phyloP scores from a whole-genome alignment of 2,888 invertebrate genomes.

The Priocnemis perturbator region DNA sequence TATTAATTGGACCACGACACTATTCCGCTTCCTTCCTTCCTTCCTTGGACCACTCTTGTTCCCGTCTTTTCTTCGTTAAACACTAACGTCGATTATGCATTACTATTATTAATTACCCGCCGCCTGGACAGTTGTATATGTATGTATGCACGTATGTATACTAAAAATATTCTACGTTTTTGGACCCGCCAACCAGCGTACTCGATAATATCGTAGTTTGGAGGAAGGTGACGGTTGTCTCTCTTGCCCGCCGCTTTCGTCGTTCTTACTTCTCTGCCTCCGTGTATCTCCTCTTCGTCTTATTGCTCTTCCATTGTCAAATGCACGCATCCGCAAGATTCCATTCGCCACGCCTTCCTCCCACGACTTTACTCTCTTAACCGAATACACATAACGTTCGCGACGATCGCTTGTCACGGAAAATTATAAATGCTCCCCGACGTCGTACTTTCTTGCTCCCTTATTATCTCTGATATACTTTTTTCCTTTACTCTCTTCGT shows the following conservation, averaged over 20 bases:
- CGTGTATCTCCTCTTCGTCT: slow-evolving; percentile 4
- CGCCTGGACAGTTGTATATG: slow-evolving; percentile 23
- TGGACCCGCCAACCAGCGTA: slow-evolving; percentile 75
- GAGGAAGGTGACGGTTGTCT: slow-evolving; percentile 33
- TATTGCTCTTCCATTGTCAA: slow-evolving; percentile 14
- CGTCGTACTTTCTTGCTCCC: not conserved
- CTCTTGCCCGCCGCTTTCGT: slow-evolving; percentile 17
- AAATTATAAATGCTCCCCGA: slow-evolving; percentile 21
- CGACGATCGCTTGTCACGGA: not conserved
- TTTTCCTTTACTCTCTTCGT: not conserved
- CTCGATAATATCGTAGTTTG: slow-evolving; percentile 58
- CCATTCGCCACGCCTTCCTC: slow-evolving; percentile 21
- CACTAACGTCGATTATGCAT: slow-evolving; percentile 27
- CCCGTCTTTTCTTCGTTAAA: slow-evolving; percentile 14
- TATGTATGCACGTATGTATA: slow-evolving; percentile 30
- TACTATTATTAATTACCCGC: slow-evolving; percentile 44
- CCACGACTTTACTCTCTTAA: slow-evolving; percentile 27
- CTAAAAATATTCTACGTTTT: slow-evolving; percentile 73
- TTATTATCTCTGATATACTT: slow-evolving; percentile 14
- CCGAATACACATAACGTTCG: slow-evolving; percentile 30
- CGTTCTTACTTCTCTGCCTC: slow-evolving; percentile 1
- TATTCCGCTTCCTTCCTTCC: slow-evolving; percentile 28
- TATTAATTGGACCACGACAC: slow-evolving; percentile 62
- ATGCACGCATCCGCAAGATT: slow-evolving; percentile 6
- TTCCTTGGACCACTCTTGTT: slow-evolving; percentile 48